phyloP scores from a whole-genome alignment of 2,113 vertebrate genomes.

The Phrynosoma blainvillii region DNA sequence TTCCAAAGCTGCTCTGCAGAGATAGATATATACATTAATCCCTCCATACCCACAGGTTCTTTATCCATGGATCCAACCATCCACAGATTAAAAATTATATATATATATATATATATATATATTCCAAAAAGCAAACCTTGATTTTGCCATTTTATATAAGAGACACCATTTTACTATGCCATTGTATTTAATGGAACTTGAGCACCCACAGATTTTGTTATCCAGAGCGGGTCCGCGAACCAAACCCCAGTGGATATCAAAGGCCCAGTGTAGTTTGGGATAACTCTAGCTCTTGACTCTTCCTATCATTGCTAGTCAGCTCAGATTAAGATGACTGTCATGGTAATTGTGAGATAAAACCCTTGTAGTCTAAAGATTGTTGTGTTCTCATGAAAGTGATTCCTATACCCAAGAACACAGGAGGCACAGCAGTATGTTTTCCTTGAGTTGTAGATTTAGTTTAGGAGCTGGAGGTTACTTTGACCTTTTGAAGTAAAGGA shows the following conservation, averaged over 20 bases:
- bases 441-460: neutral
- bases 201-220: too few species aligned
- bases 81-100: too few species aligned
- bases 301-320: neutral
- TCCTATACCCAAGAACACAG: neutral
- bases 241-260: too few species aligned
- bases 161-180: too few species aligned
- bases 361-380: neutral
- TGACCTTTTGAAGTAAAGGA: neutral
- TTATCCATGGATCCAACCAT: too few species aligned
- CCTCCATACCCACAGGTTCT: neutral
- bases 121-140: too few species aligned
- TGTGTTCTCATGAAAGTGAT: neutral
- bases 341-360: neutral
- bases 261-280: too few species aligned
- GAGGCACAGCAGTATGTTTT: neutral
- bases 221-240: too few species aligned
- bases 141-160: too few species aligned
- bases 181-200: too few species aligned
- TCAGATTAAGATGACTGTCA: neutral
- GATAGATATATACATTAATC: neutral
- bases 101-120: too few species aligned
- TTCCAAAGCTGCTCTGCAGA: neutral
- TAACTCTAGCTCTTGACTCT: neutral
- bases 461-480: neutral